A percentile compares a stretch with the other conserved stretches of the same genome.
These are phyloP conservation scores for Hipposideros larvatus DNA, from an alignment of 2,797 vertebrate species.

Conservation along the genomic window DNA sequence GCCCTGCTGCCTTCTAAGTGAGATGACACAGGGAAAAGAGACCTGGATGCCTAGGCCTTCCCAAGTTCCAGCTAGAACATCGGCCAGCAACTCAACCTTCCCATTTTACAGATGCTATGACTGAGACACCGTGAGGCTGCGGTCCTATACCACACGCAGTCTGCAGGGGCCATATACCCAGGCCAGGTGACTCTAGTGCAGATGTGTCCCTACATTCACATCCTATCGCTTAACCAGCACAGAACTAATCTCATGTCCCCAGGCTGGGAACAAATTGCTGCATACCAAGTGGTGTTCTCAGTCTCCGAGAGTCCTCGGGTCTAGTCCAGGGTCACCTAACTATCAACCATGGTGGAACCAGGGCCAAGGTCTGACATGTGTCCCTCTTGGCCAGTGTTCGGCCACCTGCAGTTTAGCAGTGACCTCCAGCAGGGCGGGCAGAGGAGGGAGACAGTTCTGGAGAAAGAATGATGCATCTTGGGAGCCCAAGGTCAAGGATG, in stretches of 20 bases:
- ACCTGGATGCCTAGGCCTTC: not conserved
- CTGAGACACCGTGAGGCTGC: accelerated
- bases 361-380: not conserved
- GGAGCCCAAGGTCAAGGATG: not conserved
- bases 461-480: not conserved
- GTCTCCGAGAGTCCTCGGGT: not conserved
- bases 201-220: not conserved
- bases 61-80: not conserved
- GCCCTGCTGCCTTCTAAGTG: not conserved
- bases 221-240: not conserved
- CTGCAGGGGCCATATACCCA: not conserved
- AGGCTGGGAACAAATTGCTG: not conserved
- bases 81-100: not conserved
- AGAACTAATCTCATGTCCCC: not conserved
- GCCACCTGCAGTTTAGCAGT: not conserved
- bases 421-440: not conserved
- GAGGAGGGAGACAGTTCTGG: not conserved
- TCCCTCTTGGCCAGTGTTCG: not conserved
- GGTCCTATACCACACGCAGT: not conserved
- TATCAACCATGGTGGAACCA: not conserved
- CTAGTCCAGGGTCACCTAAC: not conserved
- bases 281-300: not conserved
- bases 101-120: not conserved
- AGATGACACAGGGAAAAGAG: not conserved
- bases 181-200: accelerated